Percentiles rank a stretch among this genome's conserved stretches.
phyloP scores from a whole-genome alignment of 1,140 invertebrate species.

The Diachasmimorpha longicaudata region DNA sequence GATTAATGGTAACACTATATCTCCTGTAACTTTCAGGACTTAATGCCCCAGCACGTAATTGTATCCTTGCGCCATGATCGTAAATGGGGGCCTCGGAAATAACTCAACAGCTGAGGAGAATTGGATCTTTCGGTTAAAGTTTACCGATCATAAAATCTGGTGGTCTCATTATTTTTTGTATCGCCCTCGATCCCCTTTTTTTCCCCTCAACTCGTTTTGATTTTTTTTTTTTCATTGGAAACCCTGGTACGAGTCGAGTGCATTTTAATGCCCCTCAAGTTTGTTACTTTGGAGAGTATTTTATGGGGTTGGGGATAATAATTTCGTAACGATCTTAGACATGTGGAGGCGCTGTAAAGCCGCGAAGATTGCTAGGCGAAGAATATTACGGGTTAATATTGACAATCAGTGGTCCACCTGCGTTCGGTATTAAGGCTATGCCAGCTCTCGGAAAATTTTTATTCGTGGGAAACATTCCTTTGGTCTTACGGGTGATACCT shows the following conservation, averaged over 20 bases:
- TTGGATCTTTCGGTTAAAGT: not conserved
- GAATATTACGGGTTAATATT: not conserved
- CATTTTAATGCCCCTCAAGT: not conserved
- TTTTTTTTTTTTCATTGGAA: not conserved
- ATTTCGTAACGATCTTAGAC: not conserved
- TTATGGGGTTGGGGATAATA: not conserved
- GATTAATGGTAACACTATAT: not conserved
- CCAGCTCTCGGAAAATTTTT: too few species aligned
- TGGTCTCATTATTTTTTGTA: slow-evolving; percentile 1
- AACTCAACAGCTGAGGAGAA: not conserved
- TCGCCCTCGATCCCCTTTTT: not conserved
- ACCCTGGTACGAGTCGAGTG: not conserved
- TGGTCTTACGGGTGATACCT: too few species aligned
- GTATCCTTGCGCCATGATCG: not conserved
- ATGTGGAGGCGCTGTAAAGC: not conserved
- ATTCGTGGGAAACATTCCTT: too few species aligned
- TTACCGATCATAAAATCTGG: slow-evolving; percentile 3
- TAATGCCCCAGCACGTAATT: not conserved
- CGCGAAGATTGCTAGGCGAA: not conserved
- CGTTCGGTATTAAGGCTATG: too few species aligned
- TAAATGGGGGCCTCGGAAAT: not conserved
- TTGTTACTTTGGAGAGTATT: not conserved
- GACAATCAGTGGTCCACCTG: not conserved
- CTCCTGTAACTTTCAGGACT: not conserved
- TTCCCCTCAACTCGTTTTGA: not conserved